phyloP scores from a whole-genome alignment of 2,888 invertebrate species.

The Eupithecia insigniata region DNA sequence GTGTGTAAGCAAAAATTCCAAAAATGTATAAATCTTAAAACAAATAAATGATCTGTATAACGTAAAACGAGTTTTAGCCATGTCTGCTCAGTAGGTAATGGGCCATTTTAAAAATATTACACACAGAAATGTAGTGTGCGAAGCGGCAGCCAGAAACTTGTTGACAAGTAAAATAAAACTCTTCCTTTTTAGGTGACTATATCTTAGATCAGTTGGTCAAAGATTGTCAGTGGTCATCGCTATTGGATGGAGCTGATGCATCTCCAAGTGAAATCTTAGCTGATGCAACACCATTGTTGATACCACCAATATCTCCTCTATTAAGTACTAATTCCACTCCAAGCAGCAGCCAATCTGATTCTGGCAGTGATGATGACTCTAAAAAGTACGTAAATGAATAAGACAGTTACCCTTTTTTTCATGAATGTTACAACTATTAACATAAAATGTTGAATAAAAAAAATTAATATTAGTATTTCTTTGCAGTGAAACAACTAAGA shows the following conservation, averaged over 20 bases:
- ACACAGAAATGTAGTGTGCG: neutral
- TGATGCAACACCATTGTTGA: constrained; percentile 71
- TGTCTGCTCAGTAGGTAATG: too few relatives aligned
- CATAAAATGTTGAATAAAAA: neutral
- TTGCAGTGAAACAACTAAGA: neutral
- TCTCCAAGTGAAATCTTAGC: constrained; percentile 80
- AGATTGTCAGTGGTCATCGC: constrained; percentile 75
- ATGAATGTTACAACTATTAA: neutral
- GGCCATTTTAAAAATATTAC: too few relatives aligned
- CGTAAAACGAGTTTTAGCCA: too few relatives aligned
- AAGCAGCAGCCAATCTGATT: constrained; percentile 75
- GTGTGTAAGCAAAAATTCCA: too few relatives aligned
- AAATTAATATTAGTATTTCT: neutral
- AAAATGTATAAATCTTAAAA: too few relatives aligned
- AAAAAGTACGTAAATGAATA: constrained; percentile 69
- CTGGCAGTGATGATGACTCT: constrained; percentile 80
- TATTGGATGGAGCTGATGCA: constrained; percentile 75
- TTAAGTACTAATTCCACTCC: constrained; percentile 71
- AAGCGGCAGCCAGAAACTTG: neutral
- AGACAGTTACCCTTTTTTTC: neutral
- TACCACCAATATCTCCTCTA: constrained; percentile 72
- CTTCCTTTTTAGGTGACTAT: constrained; percentile 64
- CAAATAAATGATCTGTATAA: too few relatives aligned
- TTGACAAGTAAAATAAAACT: constrained; percentile 4
- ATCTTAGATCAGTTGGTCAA: constrained; percentile 74